Evolutionary conservation across 30 jellyfish, hydroid and myxozoan genomes (phyloP).

Genomic region (Hydractinia echinata): DNA sequence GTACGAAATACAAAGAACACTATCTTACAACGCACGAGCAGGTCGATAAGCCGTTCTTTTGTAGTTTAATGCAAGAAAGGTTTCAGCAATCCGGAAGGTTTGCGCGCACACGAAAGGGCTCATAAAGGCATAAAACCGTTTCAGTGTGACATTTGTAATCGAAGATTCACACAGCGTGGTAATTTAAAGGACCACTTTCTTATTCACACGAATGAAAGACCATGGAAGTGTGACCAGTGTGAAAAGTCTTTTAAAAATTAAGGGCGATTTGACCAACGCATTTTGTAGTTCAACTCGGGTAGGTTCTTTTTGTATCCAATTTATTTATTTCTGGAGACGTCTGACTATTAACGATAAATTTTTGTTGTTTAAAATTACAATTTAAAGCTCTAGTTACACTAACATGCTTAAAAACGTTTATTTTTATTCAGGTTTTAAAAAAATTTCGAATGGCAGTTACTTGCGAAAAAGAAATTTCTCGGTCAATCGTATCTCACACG

Average conservation of each 20-base stretch:
- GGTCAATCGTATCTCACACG: slow-evolving; percentile 11
- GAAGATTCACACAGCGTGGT: slow-evolving; percentile 13
- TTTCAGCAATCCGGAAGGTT: neutral
- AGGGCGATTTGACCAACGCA: slow-evolving; percentile 5
- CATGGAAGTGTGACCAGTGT: slow-evolving; percentile 16
- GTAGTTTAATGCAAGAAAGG: neutral
- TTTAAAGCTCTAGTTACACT: too few relatives aligned
- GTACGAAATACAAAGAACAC: slow-evolving; percentile 10
- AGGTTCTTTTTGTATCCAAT: neutral
- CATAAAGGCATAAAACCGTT: slow-evolving; percentile 5
- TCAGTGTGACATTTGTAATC: neutral
- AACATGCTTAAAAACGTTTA: too few relatives aligned
- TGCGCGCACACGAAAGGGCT: slow-evolving; percentile 17
- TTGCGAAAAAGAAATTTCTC: neutral
- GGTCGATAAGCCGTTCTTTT: neutral
- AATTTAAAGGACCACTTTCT: slow-evolving; percentile 1
- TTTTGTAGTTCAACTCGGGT: neutral
- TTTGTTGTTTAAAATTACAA: too few relatives aligned
- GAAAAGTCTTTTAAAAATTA: neutral
- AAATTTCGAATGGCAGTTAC: slow-evolving; percentile 3
- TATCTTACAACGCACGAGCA: slow-evolving; percentile 7
- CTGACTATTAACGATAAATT: too few relatives aligned
- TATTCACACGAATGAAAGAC: slow-evolving; percentile 8
- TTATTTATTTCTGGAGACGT: too few relatives aligned
- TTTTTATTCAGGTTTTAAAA: neutral